Percentiles rank a stretch among this genome's conserved stretches.
These are phyloP conservation scores for Belonocnema kinseyi DNA, from an alignment of 1,140 invertebrate genomes.

Conservation along the genomic window DNA sequence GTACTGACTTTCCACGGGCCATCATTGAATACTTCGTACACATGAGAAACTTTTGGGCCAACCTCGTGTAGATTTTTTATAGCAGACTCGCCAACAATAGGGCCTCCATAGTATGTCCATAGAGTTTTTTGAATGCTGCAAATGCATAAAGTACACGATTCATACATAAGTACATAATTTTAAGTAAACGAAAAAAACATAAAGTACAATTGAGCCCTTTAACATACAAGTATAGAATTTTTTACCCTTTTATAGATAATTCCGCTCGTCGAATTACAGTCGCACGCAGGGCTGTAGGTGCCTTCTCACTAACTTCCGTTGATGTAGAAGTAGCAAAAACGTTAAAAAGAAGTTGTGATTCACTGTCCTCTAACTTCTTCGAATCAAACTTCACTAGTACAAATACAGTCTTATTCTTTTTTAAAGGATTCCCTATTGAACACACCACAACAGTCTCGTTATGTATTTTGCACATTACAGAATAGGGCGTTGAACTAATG, in stretches of 20 bases:
- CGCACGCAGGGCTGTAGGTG: slow-evolving; percentile 77
- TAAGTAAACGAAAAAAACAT: slow-evolving; percentile 20
- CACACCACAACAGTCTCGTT: slow-evolving; percentile 87
- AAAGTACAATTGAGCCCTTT: slow-evolving; percentile 25
- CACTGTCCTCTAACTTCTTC: slow-evolving; percentile 82
- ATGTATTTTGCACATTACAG: slow-evolving; percentile 81
- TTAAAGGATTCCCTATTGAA: slow-evolving; percentile 92
- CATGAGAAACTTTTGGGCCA: slow-evolving; percentile 89
- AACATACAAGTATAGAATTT: slow-evolving; percentile 32
- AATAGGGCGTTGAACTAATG: slow-evolving; percentile 79
- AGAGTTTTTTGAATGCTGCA: slow-evolving; percentile 73
- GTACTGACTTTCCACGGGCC: slow-evolving; percentile 90
- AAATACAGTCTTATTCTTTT: slow-evolving; percentile 78
- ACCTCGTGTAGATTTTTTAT: slow-evolving; percentile 90
- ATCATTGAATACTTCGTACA: slow-evolving; percentile 90
- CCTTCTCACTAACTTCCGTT: slow-evolving; percentile 79
- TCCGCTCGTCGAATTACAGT: slow-evolving; percentile 89
- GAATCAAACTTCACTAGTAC: slow-evolving; percentile 89
- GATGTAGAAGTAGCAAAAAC: slow-evolving; percentile 93
- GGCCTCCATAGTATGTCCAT: slow-evolving; percentile 89
- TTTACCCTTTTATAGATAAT: slow-evolving; percentile 86
- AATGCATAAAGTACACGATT: slow-evolving; percentile 30
- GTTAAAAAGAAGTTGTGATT: slow-evolving; percentile 82
- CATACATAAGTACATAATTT: not conserved
- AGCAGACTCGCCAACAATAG: slow-evolving; percentile 86